Evolutionary conservation across 2,797 vertebrate species (phyloP).

Genomic region (Microtus californicus): DNA sequence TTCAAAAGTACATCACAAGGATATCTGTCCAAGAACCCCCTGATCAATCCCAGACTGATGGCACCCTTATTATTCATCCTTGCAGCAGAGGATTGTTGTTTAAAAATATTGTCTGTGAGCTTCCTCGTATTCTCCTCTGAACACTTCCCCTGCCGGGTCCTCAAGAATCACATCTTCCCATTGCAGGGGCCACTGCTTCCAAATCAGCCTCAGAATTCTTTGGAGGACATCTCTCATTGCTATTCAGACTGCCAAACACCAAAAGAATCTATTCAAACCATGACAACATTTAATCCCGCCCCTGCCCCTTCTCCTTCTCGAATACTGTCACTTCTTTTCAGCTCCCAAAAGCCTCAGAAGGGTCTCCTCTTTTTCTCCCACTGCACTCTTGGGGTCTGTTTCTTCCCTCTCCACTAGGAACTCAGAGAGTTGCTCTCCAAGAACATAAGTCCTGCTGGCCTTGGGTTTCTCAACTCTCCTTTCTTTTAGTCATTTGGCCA

Average conservation of each 20-base stretch:
- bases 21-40: background rate
- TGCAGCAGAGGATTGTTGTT: background rate
- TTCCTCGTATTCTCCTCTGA: background rate
- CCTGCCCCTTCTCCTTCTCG: background rate
- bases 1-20: background rate
- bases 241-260: background rate
- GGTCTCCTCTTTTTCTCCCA: background rate
- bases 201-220: background rate
- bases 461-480: background rate
- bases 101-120: background rate
- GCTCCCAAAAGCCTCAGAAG: background rate
- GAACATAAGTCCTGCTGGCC: background rate
- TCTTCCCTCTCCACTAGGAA: background rate
- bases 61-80: background rate
- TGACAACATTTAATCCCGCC: background rate
- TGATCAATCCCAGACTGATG: background rate
- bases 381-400: background rate
- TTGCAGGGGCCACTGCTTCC: background rate
- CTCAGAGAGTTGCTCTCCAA: slow-evolving; percentile 12
- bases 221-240: background rate
- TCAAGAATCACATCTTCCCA: background rate
- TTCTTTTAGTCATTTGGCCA: background rate
- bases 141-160: no score
- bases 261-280: background rate
- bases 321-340: background rate